Evolutionary conservation across 2,888 invertebrate species (phyloP).

Genomic region (Epinotia nisella): DNA sequence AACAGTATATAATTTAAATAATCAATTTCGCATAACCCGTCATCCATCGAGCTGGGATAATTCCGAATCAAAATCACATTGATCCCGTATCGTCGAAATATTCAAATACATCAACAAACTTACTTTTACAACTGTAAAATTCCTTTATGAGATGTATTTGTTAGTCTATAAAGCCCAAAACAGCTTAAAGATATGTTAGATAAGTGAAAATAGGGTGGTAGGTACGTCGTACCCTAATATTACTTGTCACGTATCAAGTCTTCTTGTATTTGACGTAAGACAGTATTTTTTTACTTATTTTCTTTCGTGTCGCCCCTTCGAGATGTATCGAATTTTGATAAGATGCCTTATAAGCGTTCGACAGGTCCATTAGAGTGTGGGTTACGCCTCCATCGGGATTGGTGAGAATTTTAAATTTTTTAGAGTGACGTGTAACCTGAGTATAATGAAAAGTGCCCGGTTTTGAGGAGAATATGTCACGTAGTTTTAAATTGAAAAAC

Average conservation of each 20-base stretch:
- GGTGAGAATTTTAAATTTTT: constrained; percentile 44
- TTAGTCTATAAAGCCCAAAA: background rate
- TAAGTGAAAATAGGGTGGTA: constrained; percentile 33
- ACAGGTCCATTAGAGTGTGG: constrained; percentile 63
- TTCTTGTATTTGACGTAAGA: constrained; percentile 55
- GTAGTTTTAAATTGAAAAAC: background rate
- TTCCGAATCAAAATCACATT: constrained; percentile 48
- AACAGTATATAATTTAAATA: constrained; percentile 33
- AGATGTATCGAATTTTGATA: constrained; percentile 64
- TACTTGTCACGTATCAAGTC: constrained; percentile 55
- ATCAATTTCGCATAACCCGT: constrained; percentile 38
- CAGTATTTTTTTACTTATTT: constrained; percentile 53
- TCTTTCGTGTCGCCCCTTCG: constrained; percentile 48
- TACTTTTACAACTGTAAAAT: constrained; percentile 31
- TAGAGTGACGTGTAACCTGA: constrained; percentile 46
- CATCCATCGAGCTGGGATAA: constrained; percentile 46
- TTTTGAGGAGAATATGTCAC: constrained; percentile 1
- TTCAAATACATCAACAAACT: constrained; percentile 18
- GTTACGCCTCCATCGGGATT: constrained; percentile 52
- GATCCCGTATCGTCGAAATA: constrained; percentile 33
- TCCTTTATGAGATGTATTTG: background rate
- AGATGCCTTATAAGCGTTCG: constrained; percentile 54
- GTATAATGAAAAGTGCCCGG: constrained; percentile 43
- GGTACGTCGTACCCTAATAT: constrained; percentile 48
- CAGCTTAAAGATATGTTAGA: background rate